Evolutionary conservation across 2,113 vertebrate genomes (phyloP), one percentile per base, ranked within the genome.

Genomic region (Catharus fuscescens): DNA sequence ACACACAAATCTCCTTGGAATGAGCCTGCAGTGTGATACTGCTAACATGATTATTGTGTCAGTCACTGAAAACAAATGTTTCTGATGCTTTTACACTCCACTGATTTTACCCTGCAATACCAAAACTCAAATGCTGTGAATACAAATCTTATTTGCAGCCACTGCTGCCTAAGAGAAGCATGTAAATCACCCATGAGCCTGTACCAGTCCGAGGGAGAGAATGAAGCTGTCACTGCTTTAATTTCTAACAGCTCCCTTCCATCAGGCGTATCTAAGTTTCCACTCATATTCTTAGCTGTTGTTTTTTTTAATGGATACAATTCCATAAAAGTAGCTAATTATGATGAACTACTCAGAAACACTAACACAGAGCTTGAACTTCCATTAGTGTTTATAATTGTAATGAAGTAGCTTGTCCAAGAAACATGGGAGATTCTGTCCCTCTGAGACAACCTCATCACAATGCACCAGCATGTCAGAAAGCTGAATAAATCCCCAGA

Each of bases 251-350:
- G 93, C 28, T 81, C 71, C 62, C 83, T 38, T 91, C 57, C 50
- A 97, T 92, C 69, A 93, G 83, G 95, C 59, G 7, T 93, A 96
- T 26, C 71, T 97, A 62, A 96, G 95, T 23, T 91, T 96, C 40
- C 93, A 97, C 19, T 89, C 96, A 12, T 97, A 95, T 50, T 96
- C 93, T 61, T 93, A 97, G 92, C 88, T 96, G 94, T 28, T 97
- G 10, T 94, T 61, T 92, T 94, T 82, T 97, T 96, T 50, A 84
- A 95, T 0, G 84, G 85, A 60, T 95, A 93, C 10, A 97, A 91
- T 19, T 59, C 67, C 50, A 59, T 80, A 17, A 25, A 86, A 71
- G 54, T 52, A 47, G 18, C 40, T 7, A 95, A 95, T 67, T 53
- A 96, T 1, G 2, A 97, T 7, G 81, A 96, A 62, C 14, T 50